These are phyloP conservation scores for Cygnus atratus DNA, from an alignment of 2,113 vertebrate species.

Conservation along the genomic window DNA sequence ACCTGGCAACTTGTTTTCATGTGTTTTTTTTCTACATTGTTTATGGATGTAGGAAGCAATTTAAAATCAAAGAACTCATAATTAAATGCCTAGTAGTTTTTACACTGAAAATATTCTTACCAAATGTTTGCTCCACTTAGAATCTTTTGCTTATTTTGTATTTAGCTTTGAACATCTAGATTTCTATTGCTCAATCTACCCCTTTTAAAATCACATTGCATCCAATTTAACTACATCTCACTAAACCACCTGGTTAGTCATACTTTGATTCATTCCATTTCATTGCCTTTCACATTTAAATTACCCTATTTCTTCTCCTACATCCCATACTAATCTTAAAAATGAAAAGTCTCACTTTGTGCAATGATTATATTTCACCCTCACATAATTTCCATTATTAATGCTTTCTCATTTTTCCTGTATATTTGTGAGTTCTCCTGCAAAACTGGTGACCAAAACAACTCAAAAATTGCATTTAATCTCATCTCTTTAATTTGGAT, in stretches of 20 bases:
- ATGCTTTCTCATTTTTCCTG: neutral
- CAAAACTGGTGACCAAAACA: neutral
- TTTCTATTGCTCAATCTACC: neutral
- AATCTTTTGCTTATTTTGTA: neutral
- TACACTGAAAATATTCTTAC: neutral
- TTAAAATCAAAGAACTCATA: neutral
- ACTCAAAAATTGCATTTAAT: neutral
- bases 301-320: conserved; percentile 2
- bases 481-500: neutral
- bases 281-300: conserved; percentile 47
- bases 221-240: neutral
- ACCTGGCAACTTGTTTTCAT: neutral
- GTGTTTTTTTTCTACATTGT: neutral
- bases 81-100: neutral
- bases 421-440: conserved; percentile 10
- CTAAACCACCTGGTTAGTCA: conserved; percentile 38
- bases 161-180: neutral
- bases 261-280: conserved; percentile 55
- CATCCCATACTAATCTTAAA: neutral
- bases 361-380: neutral
- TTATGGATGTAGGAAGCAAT: neutral
- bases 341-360: conserved; percentile 14
- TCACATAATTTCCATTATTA: neutral
- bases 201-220: conserved; percentile 1
- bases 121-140: neutral